phyloP scores from a whole-genome alignment of 53 echinoderm and acorn worm species.

The Apostichopus leukothele region DNA sequence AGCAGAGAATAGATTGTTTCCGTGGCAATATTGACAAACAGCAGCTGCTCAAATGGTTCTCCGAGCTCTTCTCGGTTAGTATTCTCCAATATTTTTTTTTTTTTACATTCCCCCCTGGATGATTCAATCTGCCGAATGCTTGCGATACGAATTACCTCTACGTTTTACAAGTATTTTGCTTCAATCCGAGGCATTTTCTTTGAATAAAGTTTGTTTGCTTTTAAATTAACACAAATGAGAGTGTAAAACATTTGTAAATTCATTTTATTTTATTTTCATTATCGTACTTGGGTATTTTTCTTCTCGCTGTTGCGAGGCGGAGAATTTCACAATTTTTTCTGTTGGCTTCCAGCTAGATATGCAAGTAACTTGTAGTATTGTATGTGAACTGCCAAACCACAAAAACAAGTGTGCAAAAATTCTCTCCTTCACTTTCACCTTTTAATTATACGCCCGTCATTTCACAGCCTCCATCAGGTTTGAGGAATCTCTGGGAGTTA shows the following conservation, averaged over 20 bases:
- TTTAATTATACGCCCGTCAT: not conserved
- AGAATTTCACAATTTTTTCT: too few relatives aligned
- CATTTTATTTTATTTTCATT: too few relatives aligned
- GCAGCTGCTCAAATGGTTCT: constrained; percentile 76
- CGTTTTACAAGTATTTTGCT: too few relatives aligned
- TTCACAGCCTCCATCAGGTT: constrained; percentile 74
- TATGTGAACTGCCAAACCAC: not conserved
- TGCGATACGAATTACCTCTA: too few relatives aligned
- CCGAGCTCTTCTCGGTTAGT: constrained; percentile 88
- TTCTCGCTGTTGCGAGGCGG: too few relatives aligned
- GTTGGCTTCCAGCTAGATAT: not conserved
- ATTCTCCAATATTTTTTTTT: not conserved
- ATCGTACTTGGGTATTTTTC: too few relatives aligned
- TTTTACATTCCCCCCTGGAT: too few relatives aligned
- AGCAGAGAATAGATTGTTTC: constrained; percentile 77
- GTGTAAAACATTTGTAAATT: too few relatives aligned
- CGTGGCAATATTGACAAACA: constrained; percentile 67
- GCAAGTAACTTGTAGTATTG: not conserved
- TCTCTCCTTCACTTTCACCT: not conserved
- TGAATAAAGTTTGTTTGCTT: too few relatives aligned
- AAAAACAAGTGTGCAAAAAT: not conserved
- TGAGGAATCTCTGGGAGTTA: constrained; percentile 87
- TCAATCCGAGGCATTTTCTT: too few relatives aligned
- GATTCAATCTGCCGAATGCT: too few relatives aligned
- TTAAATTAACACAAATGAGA: too few relatives aligned